Conservation (phyloP, 2,888 invertebrate genomes). For the Adelphocoris suturalis region DNA sequence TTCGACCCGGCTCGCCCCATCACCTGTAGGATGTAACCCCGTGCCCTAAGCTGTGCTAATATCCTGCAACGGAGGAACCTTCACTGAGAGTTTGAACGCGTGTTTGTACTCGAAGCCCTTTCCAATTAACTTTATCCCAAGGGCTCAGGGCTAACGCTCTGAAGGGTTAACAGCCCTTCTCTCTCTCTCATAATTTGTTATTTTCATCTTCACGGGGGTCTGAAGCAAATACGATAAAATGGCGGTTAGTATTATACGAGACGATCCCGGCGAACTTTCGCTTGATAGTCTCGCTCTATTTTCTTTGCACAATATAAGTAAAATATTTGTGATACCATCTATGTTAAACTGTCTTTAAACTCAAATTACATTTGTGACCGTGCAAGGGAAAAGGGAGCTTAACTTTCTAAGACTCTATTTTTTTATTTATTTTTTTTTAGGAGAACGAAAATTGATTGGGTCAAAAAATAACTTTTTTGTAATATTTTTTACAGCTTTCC, state of each 20-base stretch:
- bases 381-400: too few relatives aligned
- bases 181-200: conserved; percentile 4
- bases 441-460: too few relatives aligned
- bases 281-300: too few relatives aligned
- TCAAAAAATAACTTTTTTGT: too few relatives aligned
- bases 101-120: conserved; percentile 56
- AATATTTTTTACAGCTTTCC: too few relatives aligned
- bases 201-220: neutral
- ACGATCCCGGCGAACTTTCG: too few relatives aligned
- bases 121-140: conserved; percentile 55
- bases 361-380: too few relatives aligned
- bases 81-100: conserved; percentile 20
- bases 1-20: neutral
- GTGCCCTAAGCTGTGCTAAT: conserved; percentile 45
- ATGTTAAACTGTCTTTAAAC: too few relatives aligned
- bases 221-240: conserved; percentile 2
- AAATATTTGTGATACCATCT: too few relatives aligned
- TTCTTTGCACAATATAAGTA: too few relatives aligned
- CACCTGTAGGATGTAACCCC: neutral
- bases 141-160: conserved; percentile 17
- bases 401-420: too few relatives aligned
- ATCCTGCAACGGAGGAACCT: conserved; percentile 31
- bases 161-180: conserved; percentile 12
- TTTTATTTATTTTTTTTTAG: too few relatives aligned
- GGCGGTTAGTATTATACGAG: neutral